These are phyloP conservation scores for Solenopsis fugax DNA, from an alignment of 1,140 invertebrate species.

Conservation along the genomic window DNA sequence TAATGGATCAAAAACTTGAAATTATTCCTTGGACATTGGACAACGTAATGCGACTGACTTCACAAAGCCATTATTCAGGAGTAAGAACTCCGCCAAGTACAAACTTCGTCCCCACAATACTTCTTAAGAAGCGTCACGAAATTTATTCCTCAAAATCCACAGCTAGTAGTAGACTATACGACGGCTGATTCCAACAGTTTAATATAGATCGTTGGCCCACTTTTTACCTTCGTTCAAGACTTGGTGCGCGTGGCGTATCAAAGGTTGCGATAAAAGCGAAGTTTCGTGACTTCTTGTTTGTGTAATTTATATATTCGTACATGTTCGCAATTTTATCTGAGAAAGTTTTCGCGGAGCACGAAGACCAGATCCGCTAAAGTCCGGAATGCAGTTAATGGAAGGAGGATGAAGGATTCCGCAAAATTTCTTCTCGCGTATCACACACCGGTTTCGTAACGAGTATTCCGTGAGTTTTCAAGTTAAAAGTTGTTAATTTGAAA, in stretches of 20 bases:
- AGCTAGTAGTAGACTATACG: neutral
- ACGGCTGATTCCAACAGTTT: conserved; percentile 22
- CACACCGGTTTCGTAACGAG: neutral
- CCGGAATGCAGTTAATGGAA: conserved; percentile 49
- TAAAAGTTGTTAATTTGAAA: conserved; percentile 39
- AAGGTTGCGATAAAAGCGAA: conserved; percentile 30
- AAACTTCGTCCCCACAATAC: conserved; percentile 42
- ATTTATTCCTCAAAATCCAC: conserved; percentile 53
- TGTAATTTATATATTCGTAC: conserved; percentile 44
- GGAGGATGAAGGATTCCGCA: conserved; percentile 10
- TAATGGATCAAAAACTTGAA: conserved; percentile 30
- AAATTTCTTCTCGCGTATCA: neutral
- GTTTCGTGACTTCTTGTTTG: conserved; percentile 55
- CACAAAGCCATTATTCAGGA: conserved; percentile 48
- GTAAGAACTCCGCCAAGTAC: conserved; percentile 45
- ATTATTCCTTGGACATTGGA: conserved; percentile 53
- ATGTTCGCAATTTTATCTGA: neutral
- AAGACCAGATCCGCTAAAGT: neutral
- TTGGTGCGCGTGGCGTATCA: conserved; percentile 9
- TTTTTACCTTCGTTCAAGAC: conserved; percentile 38
- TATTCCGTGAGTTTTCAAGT: neutral
- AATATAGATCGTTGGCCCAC: conserved; percentile 43
- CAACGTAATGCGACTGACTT: conserved; percentile 48
- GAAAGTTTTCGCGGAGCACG: conserved; percentile 15
- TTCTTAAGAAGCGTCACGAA: conserved; percentile 50